These are phyloP conservation scores for Temnothorax curvispinosus DNA, from an alignment of 1,140 invertebrate genomes.

Conservation along the genomic window DNA sequence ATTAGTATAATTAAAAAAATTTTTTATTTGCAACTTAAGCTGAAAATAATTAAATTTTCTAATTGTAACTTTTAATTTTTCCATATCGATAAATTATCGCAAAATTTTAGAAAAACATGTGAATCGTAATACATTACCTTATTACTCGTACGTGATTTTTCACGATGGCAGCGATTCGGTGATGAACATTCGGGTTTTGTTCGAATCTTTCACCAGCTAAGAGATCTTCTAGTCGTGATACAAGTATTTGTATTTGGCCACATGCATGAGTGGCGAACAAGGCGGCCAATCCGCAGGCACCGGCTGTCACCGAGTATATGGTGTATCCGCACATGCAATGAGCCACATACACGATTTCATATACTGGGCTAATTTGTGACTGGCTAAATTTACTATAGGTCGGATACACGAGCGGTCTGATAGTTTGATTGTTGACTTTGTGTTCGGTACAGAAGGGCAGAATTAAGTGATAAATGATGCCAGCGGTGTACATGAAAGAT, in stretches of 20 bases:
- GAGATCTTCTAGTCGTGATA: constrained; percentile 55
- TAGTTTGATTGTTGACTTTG: constrained; percentile 53
- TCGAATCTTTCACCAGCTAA: background rate
- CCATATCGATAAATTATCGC: background rate
- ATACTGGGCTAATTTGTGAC: constrained; percentile 48
- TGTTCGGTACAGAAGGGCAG: constrained; percentile 18
- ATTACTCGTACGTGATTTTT: constrained; percentile 56
- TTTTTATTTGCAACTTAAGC: background rate
- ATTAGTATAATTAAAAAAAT: background rate
- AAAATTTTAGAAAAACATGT: background rate
- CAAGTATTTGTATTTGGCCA: constrained; percentile 70
- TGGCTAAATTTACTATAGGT: constrained; percentile 52
- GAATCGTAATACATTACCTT: constrained; percentile 36
- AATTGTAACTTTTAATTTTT: background rate
- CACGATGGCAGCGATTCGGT: constrained; percentile 56
- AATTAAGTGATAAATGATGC: constrained; percentile 50
- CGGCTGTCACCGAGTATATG: constrained; percentile 32
- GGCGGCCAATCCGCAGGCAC: constrained; percentile 58
- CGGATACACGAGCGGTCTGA: constrained; percentile 66
- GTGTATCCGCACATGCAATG: constrained; percentile 62
- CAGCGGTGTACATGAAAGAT: constrained; percentile 63
- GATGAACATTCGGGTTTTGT: background rate
- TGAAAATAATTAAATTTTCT: background rate
- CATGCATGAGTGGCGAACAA: constrained; percentile 64
- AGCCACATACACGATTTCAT: constrained; percentile 62